These are phyloP conservation scores for Bellardia pandia DNA, from an alignment of 2,888 invertebrate species.

Conservation along the genomic window DNA sequence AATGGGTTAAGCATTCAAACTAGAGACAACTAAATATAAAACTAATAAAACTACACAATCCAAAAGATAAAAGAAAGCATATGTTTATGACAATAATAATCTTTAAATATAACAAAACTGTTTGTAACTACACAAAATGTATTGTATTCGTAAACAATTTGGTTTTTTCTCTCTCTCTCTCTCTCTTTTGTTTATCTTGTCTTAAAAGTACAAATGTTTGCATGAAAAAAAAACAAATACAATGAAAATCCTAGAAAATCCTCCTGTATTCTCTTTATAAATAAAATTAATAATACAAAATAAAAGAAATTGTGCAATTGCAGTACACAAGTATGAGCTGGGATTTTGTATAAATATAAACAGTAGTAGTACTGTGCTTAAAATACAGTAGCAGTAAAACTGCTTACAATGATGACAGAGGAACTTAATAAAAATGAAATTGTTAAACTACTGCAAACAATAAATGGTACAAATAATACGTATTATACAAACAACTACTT, in stretches of 20 bases:
- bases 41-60: not conserved
- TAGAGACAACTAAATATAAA: constrained; percentile 12
- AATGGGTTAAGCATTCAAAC: constrained; percentile 22
- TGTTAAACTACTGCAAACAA: constrained; percentile 36
- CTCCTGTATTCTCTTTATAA: constrained; percentile 7
- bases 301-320: constrained; percentile 10
- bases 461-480: not conserved
- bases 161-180: not conserved
- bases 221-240: constrained; percentile 26
- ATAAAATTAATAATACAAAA: constrained; percentile 19
- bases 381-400: not conserved
- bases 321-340: not conserved
- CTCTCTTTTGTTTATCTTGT: constrained; percentile 1
- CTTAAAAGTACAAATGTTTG: constrained; percentile 36
- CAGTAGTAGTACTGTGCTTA: constrained; percentile 7
- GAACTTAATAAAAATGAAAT: constrained; percentile 42
- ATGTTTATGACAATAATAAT: constrained; percentile 53
- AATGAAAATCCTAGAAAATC: constrained; percentile 43
- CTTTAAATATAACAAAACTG: constrained; percentile 50
- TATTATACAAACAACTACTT: constrained; percentile 5
- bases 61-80: constrained; percentile 29
- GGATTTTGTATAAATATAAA: constrained; percentile 3
- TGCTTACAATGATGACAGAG: constrained; percentile 37
- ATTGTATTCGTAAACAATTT: constrained; percentile 9
- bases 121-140: constrained; percentile 24